Evolutionary conservation across 1,140 invertebrate species (phyloP).

Genomic region (Formica selysi): DNA sequence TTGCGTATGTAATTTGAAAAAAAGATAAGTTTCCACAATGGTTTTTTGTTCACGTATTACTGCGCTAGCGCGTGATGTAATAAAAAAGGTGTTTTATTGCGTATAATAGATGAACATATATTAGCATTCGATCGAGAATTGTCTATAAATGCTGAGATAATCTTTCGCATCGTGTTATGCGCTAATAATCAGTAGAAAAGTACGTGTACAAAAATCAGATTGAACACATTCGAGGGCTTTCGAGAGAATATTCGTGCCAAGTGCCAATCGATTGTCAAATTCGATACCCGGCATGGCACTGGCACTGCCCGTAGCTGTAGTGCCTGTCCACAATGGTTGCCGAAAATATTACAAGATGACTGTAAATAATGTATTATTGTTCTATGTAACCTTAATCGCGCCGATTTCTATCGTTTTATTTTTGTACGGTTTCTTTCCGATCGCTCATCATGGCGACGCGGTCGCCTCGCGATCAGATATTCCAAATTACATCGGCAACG

Average conservation of each 20-base stretch:
- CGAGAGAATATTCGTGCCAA: not conserved
- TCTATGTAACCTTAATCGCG: conserved; percentile 76
- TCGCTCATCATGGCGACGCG: conserved; percentile 86
- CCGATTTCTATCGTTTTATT: conserved; percentile 85
- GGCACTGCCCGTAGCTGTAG: too few relatives aligned
- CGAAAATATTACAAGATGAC: not conserved
- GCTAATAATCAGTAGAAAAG: too few relatives aligned
- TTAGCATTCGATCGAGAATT: too few relatives aligned
- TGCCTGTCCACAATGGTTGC: not conserved
- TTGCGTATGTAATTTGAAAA: too few relatives aligned
- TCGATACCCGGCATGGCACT: not conserved
- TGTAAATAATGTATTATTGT: conserved; percentile 61
- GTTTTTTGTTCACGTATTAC: too few relatives aligned
- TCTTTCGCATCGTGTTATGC: too few relatives aligned
- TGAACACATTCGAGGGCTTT: not conserved
- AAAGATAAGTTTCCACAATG: too few relatives aligned
- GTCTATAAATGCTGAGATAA: too few relatives aligned
- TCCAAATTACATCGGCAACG: conserved; percentile 86
- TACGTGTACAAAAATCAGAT: too few relatives aligned
- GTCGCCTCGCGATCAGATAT: conserved; percentile 86
- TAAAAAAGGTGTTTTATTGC: too few relatives aligned
- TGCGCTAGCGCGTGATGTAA: too few relatives aligned
- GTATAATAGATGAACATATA: too few relatives aligned
- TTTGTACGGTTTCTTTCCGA: conserved; percentile 88
- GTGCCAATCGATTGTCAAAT: conserved; percentile 9